phyloP scores from a whole-genome alignment of 2,797 vertebrate genomes.

The Orientallactaga sibirica region DNA sequence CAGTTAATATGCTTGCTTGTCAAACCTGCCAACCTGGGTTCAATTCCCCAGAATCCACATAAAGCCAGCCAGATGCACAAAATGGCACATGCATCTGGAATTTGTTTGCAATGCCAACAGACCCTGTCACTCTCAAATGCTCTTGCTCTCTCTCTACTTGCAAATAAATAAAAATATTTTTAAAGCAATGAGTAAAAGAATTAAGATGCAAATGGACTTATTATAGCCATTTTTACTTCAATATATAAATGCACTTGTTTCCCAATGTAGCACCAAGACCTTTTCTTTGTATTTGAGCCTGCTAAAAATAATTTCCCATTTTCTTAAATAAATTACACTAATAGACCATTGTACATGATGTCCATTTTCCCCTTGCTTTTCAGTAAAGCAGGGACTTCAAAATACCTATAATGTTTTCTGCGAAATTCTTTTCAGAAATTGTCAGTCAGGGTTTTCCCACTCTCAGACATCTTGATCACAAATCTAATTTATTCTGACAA shows the following conservation, averaged over 20 bases:
- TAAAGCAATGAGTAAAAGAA: too few species aligned
- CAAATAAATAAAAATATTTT: too few species aligned
- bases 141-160: too few species aligned
- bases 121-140: too few species aligned
- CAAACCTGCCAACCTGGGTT: too few species aligned
- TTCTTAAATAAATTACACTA: constrained; percentile 50
- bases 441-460: background rate
- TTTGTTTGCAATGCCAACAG: too few species aligned
- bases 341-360: background rate
- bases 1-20: too few species aligned
- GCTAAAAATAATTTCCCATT: background rate
- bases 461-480: constrained; percentile 32
- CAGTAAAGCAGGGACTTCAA: constrained; percentile 38
- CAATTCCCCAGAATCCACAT: too few species aligned
- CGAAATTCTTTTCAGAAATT: background rate
- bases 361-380: constrained; percentile 26
- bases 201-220: background rate
- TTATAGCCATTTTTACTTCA: constrained; percentile 36
- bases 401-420: constrained; percentile 51
- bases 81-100: too few species aligned
- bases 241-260: background rate
- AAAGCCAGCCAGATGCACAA: too few species aligned
- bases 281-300: background rate
- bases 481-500: constrained; percentile 36
- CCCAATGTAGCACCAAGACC: background rate